Percentiles rank a stretch among this genome's conserved stretches.
These are phyloP conservation scores for Brachymystax lenok DNA, from an alignment of 2,797 vertebrate genomes.

Conservation along the genomic window DNA sequence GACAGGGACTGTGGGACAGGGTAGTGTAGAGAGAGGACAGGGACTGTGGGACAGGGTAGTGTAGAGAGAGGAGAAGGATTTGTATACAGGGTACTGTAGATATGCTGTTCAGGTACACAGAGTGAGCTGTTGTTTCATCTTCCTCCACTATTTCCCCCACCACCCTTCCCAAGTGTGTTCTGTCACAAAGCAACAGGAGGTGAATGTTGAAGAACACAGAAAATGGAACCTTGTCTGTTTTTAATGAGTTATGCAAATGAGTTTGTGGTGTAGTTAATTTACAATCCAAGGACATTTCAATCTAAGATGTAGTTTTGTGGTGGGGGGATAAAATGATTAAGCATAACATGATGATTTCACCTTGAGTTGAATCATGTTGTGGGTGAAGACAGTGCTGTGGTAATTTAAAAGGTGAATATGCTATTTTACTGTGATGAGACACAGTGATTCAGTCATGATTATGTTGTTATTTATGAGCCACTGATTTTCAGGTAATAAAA, in stretches of 20 bases:
- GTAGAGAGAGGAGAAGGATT: conserved; percentile 13
- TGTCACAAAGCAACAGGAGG: conserved; percentile 9
- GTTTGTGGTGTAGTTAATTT: neutral
- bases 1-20: conserved; percentile 1
- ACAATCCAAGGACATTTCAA: conserved; percentile 13
- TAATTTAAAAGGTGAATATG: neutral
- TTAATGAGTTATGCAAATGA: conserved; percentile 38
- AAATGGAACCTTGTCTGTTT: conserved; percentile 10
- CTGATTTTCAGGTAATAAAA: neutral
- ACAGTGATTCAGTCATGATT: neutral
- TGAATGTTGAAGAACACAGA: conserved; percentile 10
- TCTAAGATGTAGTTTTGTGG: neutral
- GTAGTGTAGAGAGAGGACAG: neutral
- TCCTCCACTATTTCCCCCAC: conserved; percentile 2
- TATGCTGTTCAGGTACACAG: conserved; percentile 23
- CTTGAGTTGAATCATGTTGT: conserved; percentile 8
- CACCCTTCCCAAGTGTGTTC: conserved; percentile 15
- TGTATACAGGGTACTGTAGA: conserved; percentile 10
- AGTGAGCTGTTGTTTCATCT: conserved; percentile 39
- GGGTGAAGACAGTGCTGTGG: neutral
- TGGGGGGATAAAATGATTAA: neutral
- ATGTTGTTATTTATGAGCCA: neutral
- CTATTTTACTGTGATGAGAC: neutral
- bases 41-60: neutral
- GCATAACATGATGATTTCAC: neutral